Evolutionary conservation across 1,140 invertebrate genomes (phyloP), one percentile per base, ranked within the genome.

Genomic region (Cyclargus thomasi): DNA sequence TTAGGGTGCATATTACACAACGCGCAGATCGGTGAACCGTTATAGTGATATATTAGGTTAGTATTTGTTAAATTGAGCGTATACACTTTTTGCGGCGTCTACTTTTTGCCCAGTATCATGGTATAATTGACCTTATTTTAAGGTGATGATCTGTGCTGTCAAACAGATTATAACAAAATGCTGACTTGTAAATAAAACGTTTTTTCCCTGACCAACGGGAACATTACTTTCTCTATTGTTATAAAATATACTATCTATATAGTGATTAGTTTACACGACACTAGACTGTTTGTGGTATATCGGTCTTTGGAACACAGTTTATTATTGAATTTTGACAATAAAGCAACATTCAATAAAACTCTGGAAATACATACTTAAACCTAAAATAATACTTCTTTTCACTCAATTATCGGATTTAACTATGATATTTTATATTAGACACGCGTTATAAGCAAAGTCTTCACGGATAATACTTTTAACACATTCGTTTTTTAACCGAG

Each of bases 31-130:
- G 20, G 11, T 23, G 53, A 47, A 74, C 72, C 72, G 72, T 74
- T 74, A 74, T 65, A 16, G 64, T 47, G 69, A 74, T 65, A 71
- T 69, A 73, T 73, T 72, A 73, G 71, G 69, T 70, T 70, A 69
- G 68, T 73, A 67, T 73, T 71, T 74, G 62, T 67, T 65, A 62
- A 67, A 71, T 72, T 70, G 70, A 68, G 67, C 72, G 71, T 70
- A 66, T 62, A 70, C 72, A 59, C 65, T 66, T 66, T 66, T 53
- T 35, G 53, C 55, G 64, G 64, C 64, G 53, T 66, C 29, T 29
- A 35, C 29, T 66, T 65, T 66, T 66, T 66, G 64, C 29, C 17
- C n/a, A 2, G 21, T 66, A 57, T 55, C 47, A 66, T 66, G 53
- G 29, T 66, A 66, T 66, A 66, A 66, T 66, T 66, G 64, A 66